Percentiles rank a stretch among this genome's conserved stretches.
phyloP scores from a whole-genome alignment of 2,797 vertebrate species.

The Darevskia mixta region DNA sequence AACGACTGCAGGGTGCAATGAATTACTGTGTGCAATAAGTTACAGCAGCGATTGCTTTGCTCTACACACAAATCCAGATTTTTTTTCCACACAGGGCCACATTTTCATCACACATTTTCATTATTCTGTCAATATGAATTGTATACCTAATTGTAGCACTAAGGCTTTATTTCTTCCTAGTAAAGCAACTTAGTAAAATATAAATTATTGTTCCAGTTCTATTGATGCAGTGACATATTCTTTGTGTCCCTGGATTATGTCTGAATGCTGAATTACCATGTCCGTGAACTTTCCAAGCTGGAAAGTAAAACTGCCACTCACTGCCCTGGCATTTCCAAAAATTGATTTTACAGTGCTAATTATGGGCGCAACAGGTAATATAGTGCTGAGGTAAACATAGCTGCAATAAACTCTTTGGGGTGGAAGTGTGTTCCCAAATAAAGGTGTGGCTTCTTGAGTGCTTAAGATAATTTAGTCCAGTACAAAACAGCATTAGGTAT shows the following conservation, averaged over 20 bases:
- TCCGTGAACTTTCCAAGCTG: constrained; percentile 44
- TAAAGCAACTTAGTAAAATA: constrained; percentile 34
- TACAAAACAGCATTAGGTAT: background rate
- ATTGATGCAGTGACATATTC: constrained; percentile 37
- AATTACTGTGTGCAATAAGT: background rate
- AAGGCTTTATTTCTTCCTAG: constrained; percentile 26
- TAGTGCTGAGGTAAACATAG: constrained; percentile 42
- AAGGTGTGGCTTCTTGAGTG: background rate
- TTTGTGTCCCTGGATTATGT: constrained; percentile 39
- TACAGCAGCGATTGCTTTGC: background rate
- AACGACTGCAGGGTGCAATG: background rate
- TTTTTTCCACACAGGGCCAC: background rate
- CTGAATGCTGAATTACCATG: constrained; percentile 29
- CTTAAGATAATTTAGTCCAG: background rate
- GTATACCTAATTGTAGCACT: constrained; percentile 25
- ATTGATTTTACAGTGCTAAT: constrained; percentile 33
- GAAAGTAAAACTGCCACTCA: constrained; percentile 25
- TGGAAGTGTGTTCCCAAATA: background rate
- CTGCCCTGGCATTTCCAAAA: constrained; percentile 49
- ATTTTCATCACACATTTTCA: accelerated
- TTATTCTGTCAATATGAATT: constrained; percentile 27
- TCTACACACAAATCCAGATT: background rate
- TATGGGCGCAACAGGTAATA: constrained; percentile 29
- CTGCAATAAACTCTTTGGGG: background rate
- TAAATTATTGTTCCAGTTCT: constrained; percentile 11